Evolutionary conservation across 2,113 vertebrate species (phyloP).

Genomic region (Mustela nigripes): DNA sequence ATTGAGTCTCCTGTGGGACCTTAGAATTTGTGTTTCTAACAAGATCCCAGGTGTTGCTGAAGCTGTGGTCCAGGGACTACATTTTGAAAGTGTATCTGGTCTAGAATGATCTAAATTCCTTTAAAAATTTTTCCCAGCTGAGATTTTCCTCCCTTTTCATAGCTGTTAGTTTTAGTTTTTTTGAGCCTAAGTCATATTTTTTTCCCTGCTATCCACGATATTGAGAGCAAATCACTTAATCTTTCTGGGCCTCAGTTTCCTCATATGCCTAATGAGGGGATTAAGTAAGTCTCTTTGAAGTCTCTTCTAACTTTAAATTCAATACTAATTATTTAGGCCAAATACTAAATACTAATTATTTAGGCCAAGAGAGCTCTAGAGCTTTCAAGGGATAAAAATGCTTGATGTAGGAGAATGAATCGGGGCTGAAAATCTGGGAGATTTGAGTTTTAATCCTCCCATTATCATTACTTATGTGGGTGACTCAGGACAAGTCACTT

Average conservation of each 20-base stretch:
- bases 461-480: conserved; percentile 70
- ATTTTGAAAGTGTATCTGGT: neutral
- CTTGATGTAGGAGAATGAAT: conserved; percentile 40
- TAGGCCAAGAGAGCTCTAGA: conserved; percentile 53
- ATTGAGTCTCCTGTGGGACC: neutral
- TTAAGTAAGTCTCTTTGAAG: conserved; percentile 57
- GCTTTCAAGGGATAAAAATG: conserved; percentile 55
- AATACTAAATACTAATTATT: conserved; percentile 77
- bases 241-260: conserved; percentile 80
- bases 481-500: conserved; percentile 62
- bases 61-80: neutral
- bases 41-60: neutral
- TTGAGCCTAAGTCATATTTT: conserved; percentile 46
- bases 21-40: conserved; percentile 42
- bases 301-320: conserved; percentile 57
- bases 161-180: conserved; percentile 58
- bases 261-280: conserved; percentile 71
- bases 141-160: neutral
- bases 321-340: conserved; percentile 72
- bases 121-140: neutral
- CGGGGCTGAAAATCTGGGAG: conserved; percentile 57
- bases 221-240: conserved; percentile 74
- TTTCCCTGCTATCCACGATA: conserved; percentile 56
- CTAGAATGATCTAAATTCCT: conserved; percentile 8
- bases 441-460: conserved; percentile 70